These are phyloP conservation scores for Radopholus similis DNA, from an alignment of 1,140 invertebrate genomes.

Conservation along the genomic window DNA sequence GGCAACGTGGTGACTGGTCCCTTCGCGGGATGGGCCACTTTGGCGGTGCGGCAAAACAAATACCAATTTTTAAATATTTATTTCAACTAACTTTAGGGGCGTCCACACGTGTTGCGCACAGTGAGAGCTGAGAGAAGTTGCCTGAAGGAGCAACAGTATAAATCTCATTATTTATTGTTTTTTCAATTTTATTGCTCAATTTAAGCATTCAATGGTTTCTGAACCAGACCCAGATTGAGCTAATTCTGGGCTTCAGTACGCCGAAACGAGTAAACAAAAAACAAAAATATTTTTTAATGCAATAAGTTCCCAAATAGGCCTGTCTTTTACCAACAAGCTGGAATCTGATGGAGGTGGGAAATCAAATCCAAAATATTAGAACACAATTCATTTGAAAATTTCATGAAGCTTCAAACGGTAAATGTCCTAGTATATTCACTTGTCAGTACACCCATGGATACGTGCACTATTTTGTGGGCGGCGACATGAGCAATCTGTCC, in stretches of 20 bases:
- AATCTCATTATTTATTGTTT: background rate
- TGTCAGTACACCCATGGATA: conserved; percentile 56
- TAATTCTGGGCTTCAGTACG: conserved; percentile 27
- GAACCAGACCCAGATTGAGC: conserved; percentile 29
- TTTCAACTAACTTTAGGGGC: conserved; percentile 29
- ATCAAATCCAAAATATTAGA: background rate
- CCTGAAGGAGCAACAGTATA: conserved; percentile 22
- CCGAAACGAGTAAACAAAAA: conserved; percentile 26
- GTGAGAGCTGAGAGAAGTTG: conserved; percentile 36
- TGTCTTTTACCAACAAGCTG: background rate
- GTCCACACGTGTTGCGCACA: conserved; percentile 22
- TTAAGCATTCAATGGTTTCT: conserved; percentile 19
- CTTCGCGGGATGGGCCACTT: conserved; percentile 32
- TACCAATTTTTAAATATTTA: background rate
- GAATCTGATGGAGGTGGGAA: conserved; percentile 1
- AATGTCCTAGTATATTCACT: background rate
- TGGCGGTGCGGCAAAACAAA: conserved; percentile 17
- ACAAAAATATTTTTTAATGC: background rate
- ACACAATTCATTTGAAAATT: background rate
- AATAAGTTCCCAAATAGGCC: background rate
- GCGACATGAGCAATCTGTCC: conserved; percentile 40
- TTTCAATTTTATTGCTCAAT: background rate
- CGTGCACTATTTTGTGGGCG: conserved; percentile 51
- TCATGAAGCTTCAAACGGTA: background rate
- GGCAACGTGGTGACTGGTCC: conserved; percentile 29